Evolutionary conservation across 2,888 invertebrate genomes (phyloP).

Genomic region (Calephelis perditalis): DNA sequence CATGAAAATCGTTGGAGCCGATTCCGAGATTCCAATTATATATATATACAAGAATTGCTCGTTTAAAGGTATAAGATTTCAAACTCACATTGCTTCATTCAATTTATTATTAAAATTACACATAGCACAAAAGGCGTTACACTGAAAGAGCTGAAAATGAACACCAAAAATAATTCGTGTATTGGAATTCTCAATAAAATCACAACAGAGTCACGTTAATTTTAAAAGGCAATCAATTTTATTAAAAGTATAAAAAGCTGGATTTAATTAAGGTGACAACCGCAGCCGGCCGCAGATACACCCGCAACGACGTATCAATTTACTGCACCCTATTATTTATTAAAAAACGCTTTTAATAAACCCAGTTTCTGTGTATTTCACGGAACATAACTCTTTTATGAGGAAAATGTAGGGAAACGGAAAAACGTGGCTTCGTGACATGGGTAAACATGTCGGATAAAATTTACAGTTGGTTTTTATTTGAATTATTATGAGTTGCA

Average conservation of each 20-base stretch:
- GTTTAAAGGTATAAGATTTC: too few species aligned
- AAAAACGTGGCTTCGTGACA: constrained; percentile 18
- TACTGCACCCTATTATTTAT: constrained; percentile 12
- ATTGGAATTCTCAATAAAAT: too few species aligned
- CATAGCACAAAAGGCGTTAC: too few species aligned
- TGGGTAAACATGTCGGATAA: constrained; percentile 14
- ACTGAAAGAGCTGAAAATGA: too few species aligned
- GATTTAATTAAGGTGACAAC: constrained; percentile 8
- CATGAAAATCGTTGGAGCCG: too few species aligned
- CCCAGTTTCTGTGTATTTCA: constrained; percentile 10
- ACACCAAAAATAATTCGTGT: too few species aligned
- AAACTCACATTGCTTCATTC: too few species aligned
- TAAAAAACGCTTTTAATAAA: constrained; percentile 10
- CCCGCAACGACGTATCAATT: constrained; percentile 10
- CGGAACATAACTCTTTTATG: constrained; percentile 11
- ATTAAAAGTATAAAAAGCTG: constrained; percentile 9
- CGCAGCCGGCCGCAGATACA: constrained; percentile 4
- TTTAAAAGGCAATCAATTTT: constrained; percentile 11
- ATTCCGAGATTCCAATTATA: too few species aligned
- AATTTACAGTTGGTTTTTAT: constrained; percentile 10
- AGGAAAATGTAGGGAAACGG: constrained; percentile 14
- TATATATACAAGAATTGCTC: too few species aligned
- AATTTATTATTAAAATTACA: too few species aligned
- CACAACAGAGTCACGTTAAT: not conserved
- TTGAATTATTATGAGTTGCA: constrained; percentile 12